A percentile compares a stretch with the other conserved stretches of the same genome.
phyloP scores from a whole-genome alignment of 1,140 invertebrate species.

The Chelonus insularis region DNA sequence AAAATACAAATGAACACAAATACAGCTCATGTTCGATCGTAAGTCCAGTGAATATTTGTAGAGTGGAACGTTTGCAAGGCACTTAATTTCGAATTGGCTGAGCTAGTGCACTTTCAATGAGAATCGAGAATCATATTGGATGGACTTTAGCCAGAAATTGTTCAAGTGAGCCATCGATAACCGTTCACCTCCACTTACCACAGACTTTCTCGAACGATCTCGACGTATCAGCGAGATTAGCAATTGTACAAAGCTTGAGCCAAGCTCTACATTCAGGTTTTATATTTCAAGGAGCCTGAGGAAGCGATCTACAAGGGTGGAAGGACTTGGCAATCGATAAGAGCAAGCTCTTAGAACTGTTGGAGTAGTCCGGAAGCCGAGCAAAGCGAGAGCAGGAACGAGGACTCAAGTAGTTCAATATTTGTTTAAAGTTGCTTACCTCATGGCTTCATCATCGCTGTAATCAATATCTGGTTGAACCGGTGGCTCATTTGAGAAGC shows the following conservation, averaged over 20 bases:
- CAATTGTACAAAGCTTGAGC: conserved; percentile 32
- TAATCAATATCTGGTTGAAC: conserved; percentile 87
- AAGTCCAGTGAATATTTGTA: background rate
- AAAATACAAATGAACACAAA: background rate
- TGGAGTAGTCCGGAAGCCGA: conserved; percentile 11
- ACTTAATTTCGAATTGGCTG: conserved; percentile 28
- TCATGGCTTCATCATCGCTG: conserved; percentile 83
- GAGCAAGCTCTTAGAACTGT: too few species aligned
- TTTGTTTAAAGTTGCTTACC: conserved; percentile 61
- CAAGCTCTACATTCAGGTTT: background rate
- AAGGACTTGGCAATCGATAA: background rate
- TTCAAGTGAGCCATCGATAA: background rate
- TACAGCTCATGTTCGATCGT: background rate
- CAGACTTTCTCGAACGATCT: conserved; percentile 11
- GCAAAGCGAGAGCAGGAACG: conserved; percentile 15
- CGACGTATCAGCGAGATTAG: conserved; percentile 29
- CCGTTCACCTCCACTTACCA: background rate
- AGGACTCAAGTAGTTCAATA: conserved; percentile 28
- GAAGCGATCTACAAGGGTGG: background rate
- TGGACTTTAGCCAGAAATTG: conserved; percentile 19
- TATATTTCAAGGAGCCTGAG: background rate
- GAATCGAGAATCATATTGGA: conserved; percentile 24
- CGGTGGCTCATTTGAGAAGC: conserved; percentile 86
- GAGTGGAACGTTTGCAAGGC: conserved; percentile 15
- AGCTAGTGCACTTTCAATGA: conserved; percentile 18